Conservation (phyloP, 2,888 invertebrate species). For the Automeris io region DNA sequence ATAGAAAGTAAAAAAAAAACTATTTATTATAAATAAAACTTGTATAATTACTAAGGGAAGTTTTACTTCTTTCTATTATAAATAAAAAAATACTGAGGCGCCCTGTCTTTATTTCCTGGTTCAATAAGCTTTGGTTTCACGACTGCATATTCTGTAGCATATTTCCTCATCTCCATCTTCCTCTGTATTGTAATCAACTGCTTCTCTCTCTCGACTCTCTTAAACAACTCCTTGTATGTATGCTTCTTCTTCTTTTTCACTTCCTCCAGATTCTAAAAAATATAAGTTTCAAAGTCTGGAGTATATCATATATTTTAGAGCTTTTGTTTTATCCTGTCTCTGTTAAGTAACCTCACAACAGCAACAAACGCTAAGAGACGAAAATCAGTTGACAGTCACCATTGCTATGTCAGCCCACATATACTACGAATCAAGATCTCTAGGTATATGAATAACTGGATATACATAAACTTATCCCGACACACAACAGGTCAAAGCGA, state of each 20-base stretch:
- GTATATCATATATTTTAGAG: too few species aligned
- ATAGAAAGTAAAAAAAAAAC: too few species aligned
- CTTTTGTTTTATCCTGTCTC: too few species aligned
- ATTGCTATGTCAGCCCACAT: too few species aligned
- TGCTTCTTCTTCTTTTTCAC: conserved; percentile 79
- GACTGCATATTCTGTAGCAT: conserved; percentile 79
- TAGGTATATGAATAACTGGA: too few species aligned
- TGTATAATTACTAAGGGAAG: not conserved
- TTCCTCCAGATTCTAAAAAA: conserved; percentile 52
- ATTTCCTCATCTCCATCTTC: conserved; percentile 85
- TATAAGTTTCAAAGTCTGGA: conserved; percentile 7
- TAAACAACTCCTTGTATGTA: conserved; percentile 84
- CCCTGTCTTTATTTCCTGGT: conserved; percentile 79
- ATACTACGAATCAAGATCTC: too few species aligned
- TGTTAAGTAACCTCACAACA: too few species aligned
- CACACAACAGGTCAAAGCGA: too few species aligned
- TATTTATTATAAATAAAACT: conserved; percentile 25
- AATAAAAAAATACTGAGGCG: conserved; percentile 88
- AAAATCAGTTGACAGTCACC: too few species aligned
- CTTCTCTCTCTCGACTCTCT: conserved; percentile 86
- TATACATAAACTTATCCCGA: too few species aligned
- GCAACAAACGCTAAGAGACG: too few species aligned
- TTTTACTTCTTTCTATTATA: conserved; percentile 87
- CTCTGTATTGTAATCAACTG: conserved; percentile 85
- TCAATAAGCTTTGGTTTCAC: conserved; percentile 81